Percentiles rank a stretch among this genome's conserved stretches.
Conservation (phyloP, 2,113 vertebrate species). For the Psittacara wagleri region DNA sequence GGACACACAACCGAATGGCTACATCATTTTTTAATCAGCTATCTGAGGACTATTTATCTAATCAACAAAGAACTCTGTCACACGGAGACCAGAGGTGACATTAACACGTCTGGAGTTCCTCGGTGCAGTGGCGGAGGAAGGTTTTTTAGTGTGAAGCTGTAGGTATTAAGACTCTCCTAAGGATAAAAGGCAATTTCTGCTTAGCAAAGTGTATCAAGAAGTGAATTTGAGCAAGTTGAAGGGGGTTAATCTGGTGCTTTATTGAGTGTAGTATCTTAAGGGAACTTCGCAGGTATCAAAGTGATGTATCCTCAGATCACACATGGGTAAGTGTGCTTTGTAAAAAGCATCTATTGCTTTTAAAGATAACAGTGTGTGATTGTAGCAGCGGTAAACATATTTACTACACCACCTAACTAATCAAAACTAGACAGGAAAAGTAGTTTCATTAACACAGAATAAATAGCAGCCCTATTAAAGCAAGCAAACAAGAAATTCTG, state of each 20-base stretch:
- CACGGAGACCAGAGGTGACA: background rate
- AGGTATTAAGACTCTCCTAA: background rate
- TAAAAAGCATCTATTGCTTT: background rate
- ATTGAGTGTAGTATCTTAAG: background rate
- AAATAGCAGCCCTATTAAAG: background rate
- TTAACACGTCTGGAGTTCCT: background rate
- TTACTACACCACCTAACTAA: background rate
- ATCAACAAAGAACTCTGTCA: slow-evolving; percentile 41
- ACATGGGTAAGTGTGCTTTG: background rate
- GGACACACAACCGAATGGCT: background rate
- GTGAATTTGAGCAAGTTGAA: background rate
- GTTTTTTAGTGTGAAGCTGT: background rate
- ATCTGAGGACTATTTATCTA: slow-evolving; percentile 41
- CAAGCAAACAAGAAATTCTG: background rate
- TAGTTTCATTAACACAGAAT: background rate
- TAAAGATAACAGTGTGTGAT: background rate
- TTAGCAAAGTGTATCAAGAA: background rate
- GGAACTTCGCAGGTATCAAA: background rate
- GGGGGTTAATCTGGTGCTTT: background rate
- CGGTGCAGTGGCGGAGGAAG: background rate
- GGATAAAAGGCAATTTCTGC: background rate
- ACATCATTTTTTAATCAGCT: slow-evolving; percentile 52
- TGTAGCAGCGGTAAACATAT: fast-evolving
- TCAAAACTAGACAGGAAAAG: background rate
- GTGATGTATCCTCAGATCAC: background rate